These are phyloP conservation scores for Colletes collaris DNA, from an alignment of 2,888 invertebrate species.

Conservation along the genomic window DNA sequence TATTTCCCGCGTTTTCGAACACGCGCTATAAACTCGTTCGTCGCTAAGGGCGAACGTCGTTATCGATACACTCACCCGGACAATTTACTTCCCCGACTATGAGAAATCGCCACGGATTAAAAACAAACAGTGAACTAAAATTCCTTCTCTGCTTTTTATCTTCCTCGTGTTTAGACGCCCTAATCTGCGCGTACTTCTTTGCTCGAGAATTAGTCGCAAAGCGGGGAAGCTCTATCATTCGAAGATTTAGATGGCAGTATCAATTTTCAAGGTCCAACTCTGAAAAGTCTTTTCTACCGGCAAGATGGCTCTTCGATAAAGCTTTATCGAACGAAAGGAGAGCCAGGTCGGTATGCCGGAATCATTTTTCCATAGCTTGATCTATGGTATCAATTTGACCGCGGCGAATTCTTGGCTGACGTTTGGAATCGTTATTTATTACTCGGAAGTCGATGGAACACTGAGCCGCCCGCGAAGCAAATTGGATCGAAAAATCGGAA, in stretches of 20 bases:
- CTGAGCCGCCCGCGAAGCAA: conserved; percentile 65
- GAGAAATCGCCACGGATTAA: too few relatives aligned
- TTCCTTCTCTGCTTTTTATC: too few relatives aligned
- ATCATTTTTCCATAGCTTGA: conserved; percentile 76
- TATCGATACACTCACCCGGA: too few relatives aligned
- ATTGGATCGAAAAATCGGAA: conserved; percentile 63
- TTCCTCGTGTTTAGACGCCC: not conserved
- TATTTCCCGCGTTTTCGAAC: not conserved
- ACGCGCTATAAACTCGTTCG: too few relatives aligned
- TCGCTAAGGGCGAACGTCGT: too few relatives aligned
- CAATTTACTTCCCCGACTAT: too few relatives aligned
- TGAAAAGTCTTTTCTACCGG: conserved; percentile 46
- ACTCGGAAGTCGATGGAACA: conserved; percentile 71
- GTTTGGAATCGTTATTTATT: conserved; percentile 78
- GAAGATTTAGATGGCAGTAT: conserved; percentile 62
- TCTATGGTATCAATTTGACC: conserved; percentile 79
- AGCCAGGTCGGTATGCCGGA: conserved; percentile 60
- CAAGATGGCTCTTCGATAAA: conserved; percentile 55
- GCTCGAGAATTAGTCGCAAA: not conserved
- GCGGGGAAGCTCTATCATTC: conserved; percentile 50
- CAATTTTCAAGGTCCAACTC: conserved; percentile 61
- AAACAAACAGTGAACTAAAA: too few relatives aligned
- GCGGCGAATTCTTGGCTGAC: conserved; percentile 77
- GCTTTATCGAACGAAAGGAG: conserved; percentile 67
- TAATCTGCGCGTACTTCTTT: not conserved